Evolutionary conservation across 2,888 invertebrate species (phyloP).

Genomic region (Cinara cedri): DNA sequence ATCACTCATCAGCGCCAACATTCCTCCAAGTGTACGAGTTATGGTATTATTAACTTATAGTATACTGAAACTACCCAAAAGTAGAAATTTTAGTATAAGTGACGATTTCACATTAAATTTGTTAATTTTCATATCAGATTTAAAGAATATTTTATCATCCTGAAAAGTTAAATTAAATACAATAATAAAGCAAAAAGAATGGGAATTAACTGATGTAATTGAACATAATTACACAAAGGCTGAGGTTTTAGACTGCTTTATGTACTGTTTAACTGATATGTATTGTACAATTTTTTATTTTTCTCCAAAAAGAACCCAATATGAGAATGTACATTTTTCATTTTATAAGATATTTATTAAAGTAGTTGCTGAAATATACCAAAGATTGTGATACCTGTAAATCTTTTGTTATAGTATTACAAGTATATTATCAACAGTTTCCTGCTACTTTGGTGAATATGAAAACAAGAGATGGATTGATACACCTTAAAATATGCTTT

Average conservation of each 20-base stretch:
- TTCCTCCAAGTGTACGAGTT: background rate
- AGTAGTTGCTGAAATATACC: background rate
- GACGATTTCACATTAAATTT: background rate
- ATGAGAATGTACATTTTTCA: background rate
- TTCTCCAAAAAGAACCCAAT: too few species aligned
- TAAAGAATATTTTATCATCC: background rate
- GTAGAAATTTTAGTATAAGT: background rate
- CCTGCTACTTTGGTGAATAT: background rate
- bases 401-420: background rate
- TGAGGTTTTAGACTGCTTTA: conserved; percentile 4
- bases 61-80: background rate
- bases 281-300: background rate
- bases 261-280: background rate
- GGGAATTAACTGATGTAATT: background rate
- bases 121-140: background rate
- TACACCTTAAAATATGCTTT: background rate
- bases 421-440: background rate
- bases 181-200: background rate
- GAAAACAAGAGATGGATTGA: background rate
- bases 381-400: background rate
- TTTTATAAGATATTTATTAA: conserved; percentile 12
- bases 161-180: background rate
- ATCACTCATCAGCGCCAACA: conserved; percentile 7
- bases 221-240: conserved; percentile 6
- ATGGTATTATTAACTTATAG: conserved; percentile 8